Evolutionary conservation across 2,113 vertebrate species (phyloP).

Genomic region (Cephalopholis sonnerati): DNA sequence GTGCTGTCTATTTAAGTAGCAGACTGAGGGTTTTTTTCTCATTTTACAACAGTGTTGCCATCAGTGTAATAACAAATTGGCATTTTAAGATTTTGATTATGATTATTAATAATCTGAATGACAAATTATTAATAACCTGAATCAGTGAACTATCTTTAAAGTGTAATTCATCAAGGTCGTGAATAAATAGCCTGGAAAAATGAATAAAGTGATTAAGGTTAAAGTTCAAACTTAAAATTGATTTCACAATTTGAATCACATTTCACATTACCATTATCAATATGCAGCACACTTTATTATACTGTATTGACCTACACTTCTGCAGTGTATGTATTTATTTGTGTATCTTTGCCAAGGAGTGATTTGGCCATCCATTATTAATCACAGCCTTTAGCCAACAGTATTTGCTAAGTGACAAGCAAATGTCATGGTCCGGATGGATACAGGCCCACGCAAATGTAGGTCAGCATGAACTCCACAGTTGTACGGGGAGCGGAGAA

Average conservation of each 20-base stretch:
- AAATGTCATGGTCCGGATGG: constrained; percentile 49
- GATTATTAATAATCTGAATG: no score
- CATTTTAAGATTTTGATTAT: neutral
- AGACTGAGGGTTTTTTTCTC: neutral
- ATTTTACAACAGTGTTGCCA: neutral
- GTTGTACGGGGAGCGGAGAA: constrained; percentile 24
- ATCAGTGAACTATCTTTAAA: neutral
- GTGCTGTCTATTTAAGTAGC: neutral
- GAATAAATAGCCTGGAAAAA: neutral
- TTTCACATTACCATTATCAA: constrained; percentile 28
- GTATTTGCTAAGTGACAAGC: constrained; percentile 54
- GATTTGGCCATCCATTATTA: constrained; percentile 63
- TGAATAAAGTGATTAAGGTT: constrained; percentile 6
- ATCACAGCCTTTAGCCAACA: constrained; percentile 59
- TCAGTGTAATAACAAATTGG: neutral
- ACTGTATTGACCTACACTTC: constrained; percentile 6
- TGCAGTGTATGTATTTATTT: constrained; percentile 23
- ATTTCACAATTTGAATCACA: constrained; percentile 26
- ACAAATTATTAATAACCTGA: constrained; percentile 1
- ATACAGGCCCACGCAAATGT: constrained; percentile 42
- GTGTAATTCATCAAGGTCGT: neutral
- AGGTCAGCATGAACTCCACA: constrained; percentile 60
- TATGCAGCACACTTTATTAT: neutral
- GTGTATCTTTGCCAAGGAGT: constrained; percentile 40
- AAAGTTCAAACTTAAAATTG: constrained; percentile 20